Percentiles rank a stretch among this genome's conserved stretches.
Conservation (phyloP, 1,140 invertebrate species). For the Cherax destructor region DNA sequence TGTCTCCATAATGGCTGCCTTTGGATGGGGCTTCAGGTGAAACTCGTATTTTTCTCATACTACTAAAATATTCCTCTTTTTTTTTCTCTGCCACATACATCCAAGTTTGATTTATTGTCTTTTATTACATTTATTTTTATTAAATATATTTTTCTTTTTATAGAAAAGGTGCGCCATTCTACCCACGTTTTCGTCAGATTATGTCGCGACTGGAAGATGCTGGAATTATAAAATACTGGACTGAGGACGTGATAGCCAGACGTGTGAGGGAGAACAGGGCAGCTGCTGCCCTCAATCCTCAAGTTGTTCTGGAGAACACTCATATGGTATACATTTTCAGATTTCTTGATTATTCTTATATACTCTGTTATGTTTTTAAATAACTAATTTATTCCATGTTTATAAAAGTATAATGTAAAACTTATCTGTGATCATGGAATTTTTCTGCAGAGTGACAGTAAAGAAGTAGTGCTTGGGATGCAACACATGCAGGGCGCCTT, state of each 20-base stretch:
- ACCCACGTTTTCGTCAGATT: neutral
- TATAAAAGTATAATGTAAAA: too few relatives aligned
- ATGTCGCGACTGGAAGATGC: neutral
- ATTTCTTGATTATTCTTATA: too few relatives aligned
- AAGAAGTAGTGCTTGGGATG: neutral
- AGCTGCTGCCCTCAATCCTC: neutral
- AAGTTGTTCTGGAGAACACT: neutral
- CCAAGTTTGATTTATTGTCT: too few relatives aligned
- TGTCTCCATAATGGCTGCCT: neutral
- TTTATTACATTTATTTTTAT: too few relatives aligned
- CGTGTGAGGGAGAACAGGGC: constrained; percentile 9
- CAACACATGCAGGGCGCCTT: constrained; percentile 14
- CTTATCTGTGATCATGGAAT: too few relatives aligned
- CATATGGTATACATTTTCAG: neutral
- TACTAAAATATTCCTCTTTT: too few relatives aligned
- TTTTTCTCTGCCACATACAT: too few relatives aligned
- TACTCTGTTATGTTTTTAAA: too few relatives aligned
- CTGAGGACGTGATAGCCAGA: constrained; percentile 7
- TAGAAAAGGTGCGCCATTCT: constrained; percentile 20
- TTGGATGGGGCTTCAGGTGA: constrained; percentile 7
- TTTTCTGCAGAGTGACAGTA: neutral
- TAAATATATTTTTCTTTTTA: neutral
- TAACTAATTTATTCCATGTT: too few relatives aligned
- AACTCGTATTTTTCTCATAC: neutral
- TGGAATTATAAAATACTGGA: constrained; percentile 20